These are phyloP conservation scores for Enteromius paludinosus DNA, from an alignment of 2,797 vertebrate genomes.

Conservation along the genomic window DNA sequence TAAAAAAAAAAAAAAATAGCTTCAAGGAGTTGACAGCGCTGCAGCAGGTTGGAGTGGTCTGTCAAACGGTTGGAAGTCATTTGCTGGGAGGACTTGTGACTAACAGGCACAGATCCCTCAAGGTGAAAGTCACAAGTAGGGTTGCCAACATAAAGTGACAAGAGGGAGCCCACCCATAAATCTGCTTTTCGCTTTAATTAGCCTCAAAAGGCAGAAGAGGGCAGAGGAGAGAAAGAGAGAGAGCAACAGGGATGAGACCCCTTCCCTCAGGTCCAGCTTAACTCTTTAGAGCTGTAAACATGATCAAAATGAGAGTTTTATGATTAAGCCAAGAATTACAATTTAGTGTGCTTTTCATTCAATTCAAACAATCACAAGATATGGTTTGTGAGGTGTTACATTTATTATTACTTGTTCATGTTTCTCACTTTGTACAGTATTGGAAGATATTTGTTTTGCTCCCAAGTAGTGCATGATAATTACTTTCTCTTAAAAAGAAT, in stretches of 20 bases:
- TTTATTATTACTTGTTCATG: slow-evolving; percentile 1
- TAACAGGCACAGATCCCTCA: slow-evolving; percentile 62
- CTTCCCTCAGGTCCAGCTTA: slow-evolving; percentile 27
- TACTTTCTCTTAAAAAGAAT: neutral
- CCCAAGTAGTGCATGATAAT: neutral
- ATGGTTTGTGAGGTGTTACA: slow-evolving; percentile 14
- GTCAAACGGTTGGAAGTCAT: slow-evolving; percentile 43
- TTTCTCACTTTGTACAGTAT: slow-evolving; percentile 3
- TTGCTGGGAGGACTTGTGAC: slow-evolving; percentile 58
- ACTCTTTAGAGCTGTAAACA: neutral
- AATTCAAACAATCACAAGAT: neutral
- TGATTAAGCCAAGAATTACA: neutral
- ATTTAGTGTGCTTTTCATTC: neutral
- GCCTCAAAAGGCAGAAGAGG: slow-evolving; percentile 58
- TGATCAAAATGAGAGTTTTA: neutral
- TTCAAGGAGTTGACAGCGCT: slow-evolving; percentile 15
- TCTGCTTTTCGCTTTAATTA: slow-evolving; percentile 65
- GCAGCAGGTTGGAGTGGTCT: slow-evolving; percentile 23
- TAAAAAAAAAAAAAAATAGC: neutral
- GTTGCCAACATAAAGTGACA: slow-evolving; percentile 60
- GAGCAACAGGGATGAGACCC: slow-evolving; percentile 34
- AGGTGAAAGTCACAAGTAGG: slow-evolving; percentile 59
- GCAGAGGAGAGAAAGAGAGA: neutral
- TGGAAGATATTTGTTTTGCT: slow-evolving; percentile 10
- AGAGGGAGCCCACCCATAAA: slow-evolving; percentile 61